phyloP scores from a whole-genome alignment of 2,888 invertebrate species.

The Lacanobia oleracea region DNA sequence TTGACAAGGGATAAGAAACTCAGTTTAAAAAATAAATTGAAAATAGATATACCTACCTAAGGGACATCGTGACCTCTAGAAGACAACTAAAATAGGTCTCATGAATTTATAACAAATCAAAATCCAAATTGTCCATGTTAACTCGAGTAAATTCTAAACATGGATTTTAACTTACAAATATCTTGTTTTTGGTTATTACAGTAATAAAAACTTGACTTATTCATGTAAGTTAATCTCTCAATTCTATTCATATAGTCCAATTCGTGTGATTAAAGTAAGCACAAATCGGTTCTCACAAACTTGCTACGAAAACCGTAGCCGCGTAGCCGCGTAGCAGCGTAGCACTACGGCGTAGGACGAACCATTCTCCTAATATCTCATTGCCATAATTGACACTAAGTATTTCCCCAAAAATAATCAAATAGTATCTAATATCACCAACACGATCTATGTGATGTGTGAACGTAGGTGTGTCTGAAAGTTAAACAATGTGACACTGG shows the following conservation, averaged over 20 bases:
- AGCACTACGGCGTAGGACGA: constrained; percentile 43
- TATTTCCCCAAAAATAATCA: constrained; percentile 5
- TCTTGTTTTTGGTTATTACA: background rate
- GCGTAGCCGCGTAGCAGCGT: constrained; percentile 27
- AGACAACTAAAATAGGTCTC: constrained; percentile 10
- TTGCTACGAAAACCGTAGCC: too few species aligned
- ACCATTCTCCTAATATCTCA: background rate
- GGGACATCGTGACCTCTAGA: background rate
- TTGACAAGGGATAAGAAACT: background rate
- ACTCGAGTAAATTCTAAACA: background rate
- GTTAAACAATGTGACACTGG: constrained; percentile 85
- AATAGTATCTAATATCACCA: constrained; percentile 33
- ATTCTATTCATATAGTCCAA: too few species aligned
- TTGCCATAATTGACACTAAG: constrained; percentile 8
- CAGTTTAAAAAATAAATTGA: background rate
- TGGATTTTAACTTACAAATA: background rate
- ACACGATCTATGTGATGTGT: constrained; percentile 52
- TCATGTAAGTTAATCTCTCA: too few species aligned
- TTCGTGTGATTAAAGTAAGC: too few species aligned
- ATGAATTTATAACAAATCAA: constrained; percentile 10
- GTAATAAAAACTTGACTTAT: too few species aligned
- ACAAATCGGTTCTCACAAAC: too few species aligned
- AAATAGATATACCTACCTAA: background rate
- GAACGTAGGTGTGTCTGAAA: constrained; percentile 68
- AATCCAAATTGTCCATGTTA: constrained; percentile 3